Evolutionary conservation across 2,113 vertebrate genomes (phyloP).

Genomic region (Laticauda laticaudata): DNA sequence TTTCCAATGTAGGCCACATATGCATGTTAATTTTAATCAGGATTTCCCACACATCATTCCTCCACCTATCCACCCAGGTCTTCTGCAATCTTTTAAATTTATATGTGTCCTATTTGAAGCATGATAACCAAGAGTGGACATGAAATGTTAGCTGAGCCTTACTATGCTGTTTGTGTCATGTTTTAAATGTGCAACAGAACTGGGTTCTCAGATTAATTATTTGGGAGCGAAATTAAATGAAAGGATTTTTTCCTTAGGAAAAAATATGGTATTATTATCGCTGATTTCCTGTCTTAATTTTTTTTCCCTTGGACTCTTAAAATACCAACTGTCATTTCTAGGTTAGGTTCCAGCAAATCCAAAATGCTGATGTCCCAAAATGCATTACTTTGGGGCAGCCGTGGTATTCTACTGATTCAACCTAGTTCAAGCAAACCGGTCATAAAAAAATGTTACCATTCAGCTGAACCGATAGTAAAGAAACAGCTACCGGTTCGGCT

Average conservation of each 20-base stretch:
- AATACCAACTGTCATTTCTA: background rate
- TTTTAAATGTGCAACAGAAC: constrained; percentile 22
- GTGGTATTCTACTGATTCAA: too few relatives aligned
- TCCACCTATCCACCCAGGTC: background rate
- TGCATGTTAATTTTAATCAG: background rate
- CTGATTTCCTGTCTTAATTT: background rate
- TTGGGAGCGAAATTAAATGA: constrained; percentile 6
- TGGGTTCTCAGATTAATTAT: constrained; percentile 12
- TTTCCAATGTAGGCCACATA: background rate
- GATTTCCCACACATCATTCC: background rate
- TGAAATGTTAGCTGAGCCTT: background rate
- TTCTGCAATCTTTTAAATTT: background rate
- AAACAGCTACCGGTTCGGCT: too few relatives aligned
- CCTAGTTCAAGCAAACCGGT: too few relatives aligned
- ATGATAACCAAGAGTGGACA: background rate
- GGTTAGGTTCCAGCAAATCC: background rate
- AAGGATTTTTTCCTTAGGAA: background rate
- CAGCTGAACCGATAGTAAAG: too few relatives aligned
- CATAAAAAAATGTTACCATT: too few relatives aligned
- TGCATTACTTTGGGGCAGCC: too few relatives aligned
- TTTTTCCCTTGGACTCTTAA: constrained; percentile 5
- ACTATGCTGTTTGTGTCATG: background rate
- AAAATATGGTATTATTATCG: background rate
- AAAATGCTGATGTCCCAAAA: background rate
- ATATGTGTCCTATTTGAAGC: background rate